These are phyloP conservation scores for Colletes gigas DNA, from an alignment of 1,140 invertebrate genomes.

Conservation along the genomic window DNA sequence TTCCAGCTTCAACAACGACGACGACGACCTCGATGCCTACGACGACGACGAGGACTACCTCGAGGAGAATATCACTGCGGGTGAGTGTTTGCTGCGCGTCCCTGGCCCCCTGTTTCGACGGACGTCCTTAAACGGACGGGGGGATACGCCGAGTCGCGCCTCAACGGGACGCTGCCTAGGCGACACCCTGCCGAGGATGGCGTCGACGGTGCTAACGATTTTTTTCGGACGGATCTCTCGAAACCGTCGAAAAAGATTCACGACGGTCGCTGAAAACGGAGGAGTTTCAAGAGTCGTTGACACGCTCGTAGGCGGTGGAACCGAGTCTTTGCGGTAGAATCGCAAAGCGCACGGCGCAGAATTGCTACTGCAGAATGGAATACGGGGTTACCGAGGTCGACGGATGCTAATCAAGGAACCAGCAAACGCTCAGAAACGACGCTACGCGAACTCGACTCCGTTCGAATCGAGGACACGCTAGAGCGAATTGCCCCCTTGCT, in stretches of 20 bases:
- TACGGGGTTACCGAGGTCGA: too few species aligned
- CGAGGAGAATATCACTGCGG: constrained; percentile 74
- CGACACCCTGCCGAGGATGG: not conserved
- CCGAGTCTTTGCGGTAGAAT: not conserved
- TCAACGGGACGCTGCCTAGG: too few species aligned
- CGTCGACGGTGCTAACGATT: constrained; percentile 1
- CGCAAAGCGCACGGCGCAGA: not conserved
- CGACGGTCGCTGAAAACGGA: not conserved
- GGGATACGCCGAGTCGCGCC: too few species aligned
- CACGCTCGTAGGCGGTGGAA: not conserved
- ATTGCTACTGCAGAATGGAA: too few species aligned
- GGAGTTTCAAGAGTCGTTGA: not conserved
- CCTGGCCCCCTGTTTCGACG: too few species aligned
- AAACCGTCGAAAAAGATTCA: not conserved
- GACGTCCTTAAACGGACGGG: too few species aligned
- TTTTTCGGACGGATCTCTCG: not conserved
- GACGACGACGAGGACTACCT: constrained; percentile 74
- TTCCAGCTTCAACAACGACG: constrained; percentile 51
- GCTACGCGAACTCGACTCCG: too few species aligned
- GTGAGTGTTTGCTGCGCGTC: constrained; percentile 56
- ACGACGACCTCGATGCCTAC: constrained; percentile 48
- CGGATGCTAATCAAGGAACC: too few species aligned
- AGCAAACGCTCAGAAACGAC: too few species aligned
- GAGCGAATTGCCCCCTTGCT: too few species aligned
- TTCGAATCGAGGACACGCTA: too few species aligned